Evolutionary conservation across 2,113 vertebrate species (phyloP).

Genomic region (Cromileptes altivelis): DNA sequence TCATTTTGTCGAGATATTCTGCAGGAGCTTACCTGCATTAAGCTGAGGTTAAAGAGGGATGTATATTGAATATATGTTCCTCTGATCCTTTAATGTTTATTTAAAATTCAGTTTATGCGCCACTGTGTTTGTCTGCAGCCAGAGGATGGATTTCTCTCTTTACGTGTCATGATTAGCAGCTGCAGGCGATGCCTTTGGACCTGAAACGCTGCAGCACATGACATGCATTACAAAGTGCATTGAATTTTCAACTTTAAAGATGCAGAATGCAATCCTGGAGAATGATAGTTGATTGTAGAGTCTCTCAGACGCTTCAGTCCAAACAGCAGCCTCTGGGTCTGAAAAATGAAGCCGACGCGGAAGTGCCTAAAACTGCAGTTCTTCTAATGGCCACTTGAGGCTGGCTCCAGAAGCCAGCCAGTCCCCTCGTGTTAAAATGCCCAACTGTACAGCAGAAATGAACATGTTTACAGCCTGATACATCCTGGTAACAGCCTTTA

Average conservation of each 20-base stretch:
- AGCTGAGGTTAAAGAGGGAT: neutral
- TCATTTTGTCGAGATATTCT: neutral
- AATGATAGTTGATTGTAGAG: too few relatives aligned
- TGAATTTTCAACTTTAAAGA: constrained; percentile 18
- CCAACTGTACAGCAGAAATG: too few relatives aligned
- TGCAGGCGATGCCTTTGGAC: constrained; percentile 28
- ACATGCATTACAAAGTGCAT: constrained; percentile 13
- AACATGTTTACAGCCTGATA: too few relatives aligned
- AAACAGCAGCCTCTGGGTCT: too few relatives aligned
- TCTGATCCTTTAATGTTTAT: constrained; percentile 28
- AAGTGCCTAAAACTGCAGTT: too few relatives aligned
- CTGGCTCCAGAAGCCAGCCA: too few relatives aligned
- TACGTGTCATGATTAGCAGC: constrained; percentile 44
- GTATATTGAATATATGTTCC: constrained; percentile 5
- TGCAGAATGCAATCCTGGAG: too few relatives aligned
- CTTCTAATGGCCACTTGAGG: too few relatives aligned
- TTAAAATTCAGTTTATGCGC: constrained; percentile 23
- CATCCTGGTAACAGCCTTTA: too few relatives aligned
- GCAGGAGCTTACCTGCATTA: neutral
- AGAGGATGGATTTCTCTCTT: constrained; percentile 21
- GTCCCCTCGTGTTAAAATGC: too few relatives aligned
- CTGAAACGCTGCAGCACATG: constrained; percentile 3
- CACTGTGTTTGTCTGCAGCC: constrained; percentile 23
- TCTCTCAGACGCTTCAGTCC: too few relatives aligned
- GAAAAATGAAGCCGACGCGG: too few relatives aligned